Conservation (phyloP, 1,140 invertebrate genomes). For the Varroa destructor region DNA sequence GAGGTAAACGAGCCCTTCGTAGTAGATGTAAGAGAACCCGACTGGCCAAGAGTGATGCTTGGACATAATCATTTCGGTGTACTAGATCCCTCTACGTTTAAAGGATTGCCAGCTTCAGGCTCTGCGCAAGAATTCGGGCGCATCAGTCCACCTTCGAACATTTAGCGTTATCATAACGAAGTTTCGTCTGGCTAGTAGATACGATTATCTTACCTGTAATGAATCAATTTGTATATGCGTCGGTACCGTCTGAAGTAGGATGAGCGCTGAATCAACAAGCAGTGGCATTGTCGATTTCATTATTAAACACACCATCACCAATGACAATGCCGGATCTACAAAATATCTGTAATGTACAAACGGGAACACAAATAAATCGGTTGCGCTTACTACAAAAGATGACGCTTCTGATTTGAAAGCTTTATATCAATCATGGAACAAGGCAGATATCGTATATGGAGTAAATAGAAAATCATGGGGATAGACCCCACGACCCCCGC, state of each 20-base stretch:
- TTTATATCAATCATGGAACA: background rate
- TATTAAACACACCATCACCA: conserved; percentile 47
- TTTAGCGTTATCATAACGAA: too few relatives aligned
- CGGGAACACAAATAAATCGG: conserved; percentile 3
- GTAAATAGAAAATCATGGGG: too few relatives aligned
- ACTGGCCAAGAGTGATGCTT: too few relatives aligned
- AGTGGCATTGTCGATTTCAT: conserved; percentile 45
- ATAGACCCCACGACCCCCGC: too few relatives aligned
- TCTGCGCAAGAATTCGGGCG: too few relatives aligned
- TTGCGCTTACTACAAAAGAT: conserved; percentile 48
- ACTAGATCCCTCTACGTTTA: too few relatives aligned
- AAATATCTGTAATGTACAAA: conserved; percentile 22
- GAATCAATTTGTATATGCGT: conserved; percentile 44
- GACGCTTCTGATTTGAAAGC: conserved; percentile 47
- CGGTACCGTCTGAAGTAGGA: conserved; percentile 49
- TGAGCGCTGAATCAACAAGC: conserved; percentile 46
- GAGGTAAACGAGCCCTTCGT: too few relatives aligned
- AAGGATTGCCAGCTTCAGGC: too few relatives aligned
- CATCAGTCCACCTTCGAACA: too few relatives aligned
- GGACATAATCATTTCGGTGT: too few relatives aligned
- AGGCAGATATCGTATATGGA: background rate
- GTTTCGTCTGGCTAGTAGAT: too few relatives aligned
- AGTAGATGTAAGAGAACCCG: too few relatives aligned
- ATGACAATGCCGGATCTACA: conserved; percentile 33
- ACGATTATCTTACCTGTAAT: conserved; percentile 39